A percentile compares a stretch with the other conserved stretches of the same genome.
These are phyloP conservation scores for Keiferia lycopersicella DNA, from an alignment of 2,888 invertebrate species.

Conservation along the genomic window DNA sequence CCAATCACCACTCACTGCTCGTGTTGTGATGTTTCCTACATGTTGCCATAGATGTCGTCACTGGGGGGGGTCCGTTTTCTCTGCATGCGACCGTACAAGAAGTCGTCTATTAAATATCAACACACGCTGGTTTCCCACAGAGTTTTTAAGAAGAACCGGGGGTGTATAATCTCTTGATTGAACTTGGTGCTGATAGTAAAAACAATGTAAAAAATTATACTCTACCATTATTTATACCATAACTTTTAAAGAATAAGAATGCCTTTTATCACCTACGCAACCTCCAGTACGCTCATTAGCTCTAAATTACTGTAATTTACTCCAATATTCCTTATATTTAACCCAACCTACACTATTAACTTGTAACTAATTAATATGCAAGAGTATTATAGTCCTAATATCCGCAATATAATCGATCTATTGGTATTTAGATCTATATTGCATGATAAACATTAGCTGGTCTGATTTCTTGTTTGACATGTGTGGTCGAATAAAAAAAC, in stretches of 20 bases:
- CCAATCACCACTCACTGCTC: too few species aligned
- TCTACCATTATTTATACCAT: not conserved
- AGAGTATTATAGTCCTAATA: not conserved
- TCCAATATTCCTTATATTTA: slow-evolving; percentile 1
- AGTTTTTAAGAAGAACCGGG: too few species aligned
- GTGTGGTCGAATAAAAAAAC: not conserved
- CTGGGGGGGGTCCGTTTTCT: too few species aligned
- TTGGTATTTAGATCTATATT: slow-evolving; percentile 5
- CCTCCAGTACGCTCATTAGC: not conserved
- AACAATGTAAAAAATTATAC: too few species aligned
- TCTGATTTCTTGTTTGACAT: slow-evolving; percentile 13
- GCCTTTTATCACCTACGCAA: not conserved
- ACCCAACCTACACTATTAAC: slow-evolving; percentile 12
- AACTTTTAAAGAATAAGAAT: not conserved
- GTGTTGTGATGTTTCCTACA: too few species aligned
- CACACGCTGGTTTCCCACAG: too few species aligned
- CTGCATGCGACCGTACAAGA: too few species aligned
- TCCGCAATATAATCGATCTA: slow-evolving; percentile 16
- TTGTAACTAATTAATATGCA: slow-evolving; percentile 14
- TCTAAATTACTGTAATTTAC: slow-evolving; percentile 8
- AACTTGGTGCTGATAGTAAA: too few species aligned
- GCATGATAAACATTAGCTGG: slow-evolving; percentile 11
- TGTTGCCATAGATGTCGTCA: too few species aligned
- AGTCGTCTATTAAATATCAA: too few species aligned
- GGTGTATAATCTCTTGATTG: too few species aligned